Base-by-base conservation (phyloP, 2,888 invertebrate species). In the Bombylius discolor region DNA sequence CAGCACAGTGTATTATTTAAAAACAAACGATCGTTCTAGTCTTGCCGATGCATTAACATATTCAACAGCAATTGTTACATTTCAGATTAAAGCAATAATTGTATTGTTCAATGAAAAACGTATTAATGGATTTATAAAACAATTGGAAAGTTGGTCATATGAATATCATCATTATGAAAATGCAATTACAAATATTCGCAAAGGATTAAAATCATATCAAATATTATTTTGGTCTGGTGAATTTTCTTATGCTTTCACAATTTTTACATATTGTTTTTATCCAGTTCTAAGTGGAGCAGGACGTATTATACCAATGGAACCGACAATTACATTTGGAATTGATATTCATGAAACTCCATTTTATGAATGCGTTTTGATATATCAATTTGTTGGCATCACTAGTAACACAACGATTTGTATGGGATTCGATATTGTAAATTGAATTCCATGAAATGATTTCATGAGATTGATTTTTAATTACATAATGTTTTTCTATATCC, bases 351-450 rank as follows among this genome's bases (percentile, higher is more conserved):
- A 12, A 14, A 32, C 45, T 9, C 53, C 53, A 6, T 54, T 13
- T n/a, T 54, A 54, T 49, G 49, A 49, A 14, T 6, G 45, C 1
- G 44, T 44, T 14, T n/a, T 54, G 1, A 23, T 49, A 1, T 54
- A 49, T 23, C 33, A 49, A 12, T 32, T 45, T 9, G 13, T 39
- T 3, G 53, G 53, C 44, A 49, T 49, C 32, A 32, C 42, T 13
- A 31, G 49, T 34, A 54, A 54, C 11, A 45, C 49, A 4, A 44
- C n/a, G 13, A 47, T 54, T 14, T 36, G 44, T 31, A 54, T 54
- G 53, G 49, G 14, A 12, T 49, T 49, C 14, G 53, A 54, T 34
- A 44, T 49, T 4, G 53, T 54, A 54, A 45, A 36, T 48, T n/a
- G 7, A 23, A 23, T 23, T 23, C 23, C 23, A 23, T 23, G 3